Percentiles rank a stretch among this genome's conserved stretches.
Evolutionary conservation across 2,888 invertebrate genomes (phyloP).

Genomic region (Cacoxenus indagator): DNA sequence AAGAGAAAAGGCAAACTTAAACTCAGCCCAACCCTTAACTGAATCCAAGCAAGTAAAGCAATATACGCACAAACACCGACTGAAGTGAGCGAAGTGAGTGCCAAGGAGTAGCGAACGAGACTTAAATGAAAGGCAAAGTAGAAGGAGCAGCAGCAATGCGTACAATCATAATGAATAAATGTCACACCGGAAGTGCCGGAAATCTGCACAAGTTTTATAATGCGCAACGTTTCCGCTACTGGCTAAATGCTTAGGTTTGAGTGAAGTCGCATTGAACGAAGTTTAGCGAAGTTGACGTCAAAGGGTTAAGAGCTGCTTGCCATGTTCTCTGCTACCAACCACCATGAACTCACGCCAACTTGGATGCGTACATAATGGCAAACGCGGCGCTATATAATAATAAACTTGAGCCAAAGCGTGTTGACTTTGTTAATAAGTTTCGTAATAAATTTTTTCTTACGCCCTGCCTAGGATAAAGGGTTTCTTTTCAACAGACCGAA

Average conservation of each 20-base stretch:
- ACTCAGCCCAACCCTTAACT: background rate
- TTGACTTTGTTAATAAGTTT: constrained; percentile 64
- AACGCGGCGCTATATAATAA: constrained; percentile 48
- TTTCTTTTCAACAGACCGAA: background rate
- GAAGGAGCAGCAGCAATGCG: constrained; percentile 35
- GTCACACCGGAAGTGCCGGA: constrained; percentile 60
- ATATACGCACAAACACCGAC: constrained; percentile 43
- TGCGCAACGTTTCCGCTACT: constrained; percentile 51
- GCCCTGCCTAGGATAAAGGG: background rate
- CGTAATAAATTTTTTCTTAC: constrained; percentile 47
- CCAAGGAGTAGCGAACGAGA: too few species aligned
- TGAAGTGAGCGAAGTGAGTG: too few species aligned
- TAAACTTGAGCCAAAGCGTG: constrained; percentile 53
- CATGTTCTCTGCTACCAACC: background rate
- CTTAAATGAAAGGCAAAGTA: background rate
- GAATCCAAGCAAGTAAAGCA: constrained; percentile 28
- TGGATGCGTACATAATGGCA: constrained; percentile 11
- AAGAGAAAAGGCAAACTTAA: background rate
- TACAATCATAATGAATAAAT: constrained; percentile 62
- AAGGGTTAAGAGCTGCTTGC: constrained; percentile 16
- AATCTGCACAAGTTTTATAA: constrained; percentile 50
- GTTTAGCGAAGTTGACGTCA: background rate
- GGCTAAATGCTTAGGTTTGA: background rate
- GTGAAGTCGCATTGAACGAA: background rate
- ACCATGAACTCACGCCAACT: background rate